Base-by-base conservation (phyloP, 1,140 invertebrate genomes). In the Halyomorpha halys region DNA sequence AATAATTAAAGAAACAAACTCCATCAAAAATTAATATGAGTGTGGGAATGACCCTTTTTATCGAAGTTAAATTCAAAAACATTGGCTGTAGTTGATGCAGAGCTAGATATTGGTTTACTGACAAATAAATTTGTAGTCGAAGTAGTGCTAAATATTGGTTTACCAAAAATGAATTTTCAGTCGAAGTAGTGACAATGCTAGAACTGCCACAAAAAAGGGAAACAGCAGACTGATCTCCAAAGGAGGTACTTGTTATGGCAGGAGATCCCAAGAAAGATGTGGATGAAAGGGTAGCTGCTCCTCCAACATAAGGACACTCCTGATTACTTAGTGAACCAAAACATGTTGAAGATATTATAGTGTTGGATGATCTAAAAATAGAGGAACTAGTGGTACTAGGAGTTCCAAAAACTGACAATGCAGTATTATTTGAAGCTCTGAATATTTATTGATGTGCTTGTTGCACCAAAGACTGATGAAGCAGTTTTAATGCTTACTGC, bases 181-280 rank as follows among this genome's bases (percentile, higher is more conserved):
- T 23, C 8, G 54, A 6, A 14, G 54, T 18, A 23, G 54, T 23
- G 9, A 18, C 54, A 13, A 70, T 11, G 15, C 62, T 61, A 3
- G 72, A 23, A 13, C 69, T 25, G 1, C 66, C 65, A 9, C 71
- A 71, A 61, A 73, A 74, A 21, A 72, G 68, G 0, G 72, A 71
- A 27, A 59, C 30, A 44, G 63, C 9, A 2, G 66, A 53, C 23
- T 47, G 18, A 59, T 39, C 25, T 54, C 18, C 44, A 47, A 59
- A 25, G 54, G 64, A 63, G 16, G 44, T 25, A 15, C n/a, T 54
- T 30, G 45, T 15, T 15, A 13, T 34, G 15, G 54, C 25, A n/a
- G 62, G 53, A 19, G 66, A 59, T 13, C 39, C 54, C 44, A 65
- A 59, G 47, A 53, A 56, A 11, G 63, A 59, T 14, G 63, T 67